Base-by-base conservation (phyloP, 1,140 invertebrate genomes). In the Lithobius niger region DNA sequence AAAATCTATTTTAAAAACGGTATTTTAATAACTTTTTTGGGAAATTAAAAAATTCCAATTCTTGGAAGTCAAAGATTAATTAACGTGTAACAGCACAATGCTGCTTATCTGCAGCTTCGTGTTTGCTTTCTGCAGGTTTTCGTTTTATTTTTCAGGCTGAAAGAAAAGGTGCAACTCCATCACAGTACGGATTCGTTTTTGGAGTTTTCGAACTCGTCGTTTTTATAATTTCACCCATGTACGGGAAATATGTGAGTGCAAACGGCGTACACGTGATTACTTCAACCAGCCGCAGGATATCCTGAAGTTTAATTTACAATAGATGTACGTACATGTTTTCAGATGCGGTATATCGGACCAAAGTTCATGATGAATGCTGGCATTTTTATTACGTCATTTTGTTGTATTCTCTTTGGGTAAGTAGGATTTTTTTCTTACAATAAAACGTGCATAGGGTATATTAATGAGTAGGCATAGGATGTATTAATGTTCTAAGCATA, bases 201-300 rank as follows among this genome's bases (percentile, higher is more conserved):
- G 90, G 90, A 0, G 76, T 89, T 26, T 96, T 93, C 71, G 89
- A 96, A 66, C 71, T 96, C n/a, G 80, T 88, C 0, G 90, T 94
- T 22, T 92, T 94, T 66, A 64, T 91, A 6, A 78, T 90, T 40
- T 88, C 88, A 61, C 90, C 90, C 0, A 60, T 95, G 16, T 93
- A 91, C 70, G 91, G 90, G 49, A 82, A 86, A 64, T 80, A 87
- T 70, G 81, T 84, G 65, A 75, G 75, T n/a, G n/a, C n/a, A n/a
- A n/a, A n/a, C n/a, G n/a, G n/a, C n/a, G n/a, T n/a, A n/a, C n/a
- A n/a, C n/a, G n/a, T n/a, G n/a, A n/a, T n/a, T n/a, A n/a, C n/a
- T n/a, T n/a, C n/a, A n/a, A n/a, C 74, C 61, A 54, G 40, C 27
- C 49, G 24, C 24, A 27, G 0, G 27, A 24, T 10, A 49, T 47